phyloP scores from a whole-genome alignment of 2,113 vertebrate genomes.

The Chascanopsetta lugubris region DNA sequence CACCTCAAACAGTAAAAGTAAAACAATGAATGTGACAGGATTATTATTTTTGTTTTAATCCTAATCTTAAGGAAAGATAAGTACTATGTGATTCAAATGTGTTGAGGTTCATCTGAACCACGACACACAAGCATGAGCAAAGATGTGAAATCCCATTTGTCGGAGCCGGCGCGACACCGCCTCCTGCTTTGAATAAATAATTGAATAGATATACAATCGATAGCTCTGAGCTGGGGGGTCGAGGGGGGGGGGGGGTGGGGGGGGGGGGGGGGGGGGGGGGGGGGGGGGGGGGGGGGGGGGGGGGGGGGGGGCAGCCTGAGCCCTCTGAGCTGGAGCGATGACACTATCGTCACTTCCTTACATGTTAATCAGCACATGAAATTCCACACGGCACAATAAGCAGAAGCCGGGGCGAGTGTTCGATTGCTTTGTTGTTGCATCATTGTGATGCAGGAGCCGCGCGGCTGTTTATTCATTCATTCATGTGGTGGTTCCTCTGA shows the following conservation, averaged over 20 bases:
- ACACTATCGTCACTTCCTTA: conserved; percentile 54
- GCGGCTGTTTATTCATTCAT: conserved; percentile 80
- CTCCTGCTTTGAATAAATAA: not conserved
- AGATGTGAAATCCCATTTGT: conserved; percentile 25
- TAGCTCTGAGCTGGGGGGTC: conserved; percentile 28
- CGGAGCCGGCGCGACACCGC: conserved; percentile 10
- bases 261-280: too few species aligned
- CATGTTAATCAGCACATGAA: conserved; percentile 75
- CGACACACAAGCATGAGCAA: conserved; percentile 5
- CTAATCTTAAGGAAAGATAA: too few species aligned
- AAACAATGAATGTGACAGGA: too few species aligned
- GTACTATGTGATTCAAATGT: too few species aligned
- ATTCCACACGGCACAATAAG: conserved; percentile 59
- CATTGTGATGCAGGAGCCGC: conserved; percentile 74
- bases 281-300: too few species aligned
- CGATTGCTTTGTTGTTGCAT: conserved; percentile 84
- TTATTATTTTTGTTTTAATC: too few species aligned
- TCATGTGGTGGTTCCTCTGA: conserved; percentile 78
- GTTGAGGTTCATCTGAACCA: not conserved
- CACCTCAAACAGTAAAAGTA: too few species aligned
- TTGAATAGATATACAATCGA: conserved; percentile 52
- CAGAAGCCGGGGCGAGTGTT: conserved; percentile 52
- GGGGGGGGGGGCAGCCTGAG: conserved; percentile 31
- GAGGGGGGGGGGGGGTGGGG: too few species aligned
- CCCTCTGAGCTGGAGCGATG: conserved; percentile 38